These are phyloP conservation scores for Mythimna impura DNA, from an alignment of 2,888 invertebrate genomes.

Conservation along the genomic window DNA sequence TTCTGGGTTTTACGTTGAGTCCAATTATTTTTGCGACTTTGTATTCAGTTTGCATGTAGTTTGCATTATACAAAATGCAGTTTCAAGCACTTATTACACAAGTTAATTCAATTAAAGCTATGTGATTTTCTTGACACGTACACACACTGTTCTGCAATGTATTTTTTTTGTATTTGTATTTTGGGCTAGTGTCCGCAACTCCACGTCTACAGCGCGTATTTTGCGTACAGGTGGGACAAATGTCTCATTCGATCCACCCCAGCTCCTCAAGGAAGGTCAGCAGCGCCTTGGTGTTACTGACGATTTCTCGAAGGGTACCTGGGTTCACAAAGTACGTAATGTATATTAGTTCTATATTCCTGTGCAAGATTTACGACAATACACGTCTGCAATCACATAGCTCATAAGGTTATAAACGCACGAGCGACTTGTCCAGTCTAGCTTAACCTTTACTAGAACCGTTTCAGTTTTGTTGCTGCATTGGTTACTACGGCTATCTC, in stretches of 20 bases:
- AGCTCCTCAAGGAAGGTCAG: too few relatives aligned
- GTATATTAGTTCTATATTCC: not conserved
- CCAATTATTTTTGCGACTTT: conserved; percentile 16
- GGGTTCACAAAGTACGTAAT: not conserved
- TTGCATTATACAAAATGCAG: conserved; percentile 4
- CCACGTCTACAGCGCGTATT: too few relatives aligned
- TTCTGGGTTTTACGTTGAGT: not conserved
- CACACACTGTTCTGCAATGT: not conserved
- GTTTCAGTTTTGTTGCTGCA: conserved; percentile 16
- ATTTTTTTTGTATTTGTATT: too few relatives aligned
- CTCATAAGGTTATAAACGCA: not conserved
- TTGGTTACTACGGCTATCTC: not conserved
- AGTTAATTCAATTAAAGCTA: not conserved
- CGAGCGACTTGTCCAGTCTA: not conserved
- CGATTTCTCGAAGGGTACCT: too few relatives aligned
- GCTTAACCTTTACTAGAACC: conserved; percentile 17
- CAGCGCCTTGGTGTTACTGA: too few relatives aligned
- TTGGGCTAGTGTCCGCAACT: too few relatives aligned
- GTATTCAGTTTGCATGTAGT: conserved; percentile 7
- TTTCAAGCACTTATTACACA: not conserved
- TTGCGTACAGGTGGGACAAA: too few relatives aligned
- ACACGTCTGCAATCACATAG: not conserved
- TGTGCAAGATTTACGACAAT: not conserved
- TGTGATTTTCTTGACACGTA: not conserved
- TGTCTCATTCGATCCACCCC: too few relatives aligned